Evolutionary conservation across 2,797 vertebrate genomes (phyloP), one percentile per base, ranked within the genome.

Genomic region (Peromyscus nudipes): DNA sequence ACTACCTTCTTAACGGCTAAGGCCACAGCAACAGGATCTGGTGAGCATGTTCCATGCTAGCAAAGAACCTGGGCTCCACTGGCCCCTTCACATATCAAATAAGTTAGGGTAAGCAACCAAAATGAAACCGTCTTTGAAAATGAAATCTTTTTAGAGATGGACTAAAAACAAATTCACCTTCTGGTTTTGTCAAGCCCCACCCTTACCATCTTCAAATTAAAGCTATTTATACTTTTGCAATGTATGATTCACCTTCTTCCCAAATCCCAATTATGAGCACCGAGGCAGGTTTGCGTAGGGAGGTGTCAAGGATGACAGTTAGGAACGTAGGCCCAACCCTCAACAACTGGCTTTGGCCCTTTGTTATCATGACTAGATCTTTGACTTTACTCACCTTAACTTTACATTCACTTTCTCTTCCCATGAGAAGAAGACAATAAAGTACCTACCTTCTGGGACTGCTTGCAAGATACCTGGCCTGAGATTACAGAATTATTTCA

Each of bases 241-340:
- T 49, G 9, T 52, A 52, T 55, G 49, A 60, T 52, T 64, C 55
- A 12, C 19, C 19, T 3, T 73, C 29, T 73, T 88, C 73, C 43
- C 73, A 37, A 23, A 71, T 67, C 55, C 16, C 43, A 69, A 14
- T 55, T 1, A 13, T 55, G 52, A 19, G 46, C 14, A 27, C 31
- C 13, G 16, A 62, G 43, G 25, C 46, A 43, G 57, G 21, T 65
- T 25, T 52, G 11, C 43, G 23, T 14, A 16, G 23, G 79, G 75
- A 60, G 46, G 25, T 1, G 2, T 7, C 9, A 27, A 25, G 4
- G 10, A 0, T 4, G 8, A 27, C 8, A 11, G n/a, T 19, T 0
- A 5, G 37, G 25, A 40, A 37, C 13, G 1, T 0, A 19, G 71
- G 27, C 4, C 16, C 23, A 6, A 23, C 3, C 6, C 40, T 62